Conservation (phyloP, 2,888 invertebrate species). For the Luperina nickerlii region DNA sequence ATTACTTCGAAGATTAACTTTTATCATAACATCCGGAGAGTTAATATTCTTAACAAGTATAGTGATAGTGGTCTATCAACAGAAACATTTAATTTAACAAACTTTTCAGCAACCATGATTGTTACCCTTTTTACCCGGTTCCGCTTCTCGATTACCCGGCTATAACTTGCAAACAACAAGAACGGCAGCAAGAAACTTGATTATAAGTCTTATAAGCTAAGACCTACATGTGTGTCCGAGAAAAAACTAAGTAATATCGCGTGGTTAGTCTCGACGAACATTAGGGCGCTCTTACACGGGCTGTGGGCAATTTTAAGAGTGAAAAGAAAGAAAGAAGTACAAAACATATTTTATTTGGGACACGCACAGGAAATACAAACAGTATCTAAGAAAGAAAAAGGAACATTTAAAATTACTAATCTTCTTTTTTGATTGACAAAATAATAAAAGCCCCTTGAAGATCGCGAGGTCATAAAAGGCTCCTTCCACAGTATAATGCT, state of each 20-base stretch:
- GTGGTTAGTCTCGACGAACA: neutral
- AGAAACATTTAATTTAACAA: constrained; percentile 17
- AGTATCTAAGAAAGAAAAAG: neutral
- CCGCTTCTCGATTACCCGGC: neutral
- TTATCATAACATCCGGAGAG: neutral
- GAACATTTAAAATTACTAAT: neutral
- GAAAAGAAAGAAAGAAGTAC: neutral
- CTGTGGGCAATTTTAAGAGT: neutral
- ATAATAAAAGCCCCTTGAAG: neutral
- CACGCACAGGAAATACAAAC: neutral
- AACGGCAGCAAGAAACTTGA: constrained; percentile 44
- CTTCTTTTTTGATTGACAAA: neutral
- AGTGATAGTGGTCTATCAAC: neutral
- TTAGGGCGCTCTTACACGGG: neutral
- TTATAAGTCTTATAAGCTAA: constrained; percentile 49
- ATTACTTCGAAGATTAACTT: neutral
- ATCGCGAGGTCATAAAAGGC: neutral
- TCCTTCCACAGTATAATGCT: neutral
- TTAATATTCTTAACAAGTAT: neutral
- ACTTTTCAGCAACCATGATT: constrained; percentile 3
- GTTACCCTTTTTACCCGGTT: constrained; percentile 7
- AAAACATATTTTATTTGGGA: neutral
- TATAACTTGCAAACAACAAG: constrained; percentile 30
- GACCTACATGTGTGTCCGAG: constrained; percentile 27
- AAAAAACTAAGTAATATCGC: constrained; percentile 45